These are phyloP conservation scores for Zalophus californianus DNA, from an alignment of 2,797 vertebrate species.

Conservation along the genomic window DNA sequence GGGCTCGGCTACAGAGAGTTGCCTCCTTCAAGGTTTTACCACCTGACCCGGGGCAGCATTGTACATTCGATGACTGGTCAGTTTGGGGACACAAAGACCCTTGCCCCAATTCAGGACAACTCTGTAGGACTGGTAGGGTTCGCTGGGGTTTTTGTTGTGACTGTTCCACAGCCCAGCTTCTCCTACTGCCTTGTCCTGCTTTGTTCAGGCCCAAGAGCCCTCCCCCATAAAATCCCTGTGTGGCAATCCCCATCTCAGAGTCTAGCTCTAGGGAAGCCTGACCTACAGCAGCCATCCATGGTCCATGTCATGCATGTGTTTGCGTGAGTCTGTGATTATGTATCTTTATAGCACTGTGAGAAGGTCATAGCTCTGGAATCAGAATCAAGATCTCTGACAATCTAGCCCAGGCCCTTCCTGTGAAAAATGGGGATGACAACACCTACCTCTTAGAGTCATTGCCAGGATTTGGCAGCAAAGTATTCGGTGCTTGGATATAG, in stretches of 20 bases:
- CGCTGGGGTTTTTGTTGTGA: background rate
- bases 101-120: background rate
- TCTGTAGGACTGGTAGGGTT: background rate
- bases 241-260: background rate
- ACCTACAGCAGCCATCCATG: background rate
- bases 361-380: background rate
- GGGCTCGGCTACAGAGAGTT: background rate
- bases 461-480: background rate
- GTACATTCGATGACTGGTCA: background rate
- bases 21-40: background rate
- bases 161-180: background rate
- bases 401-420: background rate
- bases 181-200: background rate
- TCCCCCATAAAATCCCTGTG: background rate
- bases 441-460: background rate
- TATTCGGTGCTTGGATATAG: background rate
- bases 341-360: background rate
- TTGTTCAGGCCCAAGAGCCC: background rate
- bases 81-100: background rate
- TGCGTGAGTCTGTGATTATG: background rate
- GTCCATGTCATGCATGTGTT: accelerated
- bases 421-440: background rate
- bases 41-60: background rate
- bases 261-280: background rate
- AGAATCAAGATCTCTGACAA: background rate